These are phyloP conservation scores for Agriopis marginaria DNA, from an alignment of 2,888 invertebrate genomes.

Conservation along the genomic window DNA sequence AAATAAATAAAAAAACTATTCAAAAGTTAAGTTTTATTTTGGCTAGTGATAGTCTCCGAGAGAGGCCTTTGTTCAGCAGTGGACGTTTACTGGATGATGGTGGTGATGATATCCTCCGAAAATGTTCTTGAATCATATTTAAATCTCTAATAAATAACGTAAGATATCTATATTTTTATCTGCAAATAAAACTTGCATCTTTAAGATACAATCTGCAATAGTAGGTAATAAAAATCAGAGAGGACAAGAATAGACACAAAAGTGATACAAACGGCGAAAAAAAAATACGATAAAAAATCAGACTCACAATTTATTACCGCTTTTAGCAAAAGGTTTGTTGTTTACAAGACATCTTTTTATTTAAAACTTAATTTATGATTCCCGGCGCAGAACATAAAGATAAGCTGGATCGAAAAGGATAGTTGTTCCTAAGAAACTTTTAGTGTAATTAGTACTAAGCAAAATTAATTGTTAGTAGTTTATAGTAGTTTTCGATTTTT, in stretches of 20 bases:
- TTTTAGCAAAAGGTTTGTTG: conserved; percentile 83
- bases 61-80: no score
- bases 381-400: conserved; percentile 72
- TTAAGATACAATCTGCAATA: background rate
- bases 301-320: conserved; percentile 75
- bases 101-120: no score
- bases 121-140: background rate
- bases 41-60: no score
- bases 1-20: no score
- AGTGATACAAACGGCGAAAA: conserved; percentile 61
- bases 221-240: conserved; percentile 49
- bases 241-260: conserved; percentile 59
- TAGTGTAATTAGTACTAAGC: conserved; percentile 19
- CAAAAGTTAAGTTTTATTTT: no score
- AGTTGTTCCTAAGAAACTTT: conserved; percentile 53
- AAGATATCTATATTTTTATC: background rate
- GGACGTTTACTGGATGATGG: no score
- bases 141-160: background rate
- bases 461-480: conserved; percentile 12
- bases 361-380: conserved; percentile 82
- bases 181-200: background rate
- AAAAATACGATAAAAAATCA: conserved; percentile 58
- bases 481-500: background rate
- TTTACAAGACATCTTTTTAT: conserved; percentile 82
- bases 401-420: conserved; percentile 65